These are phyloP conservation scores for Ophion ventricosus DNA, from an alignment of 2,888 invertebrate species.

Conservation along the genomic window DNA sequence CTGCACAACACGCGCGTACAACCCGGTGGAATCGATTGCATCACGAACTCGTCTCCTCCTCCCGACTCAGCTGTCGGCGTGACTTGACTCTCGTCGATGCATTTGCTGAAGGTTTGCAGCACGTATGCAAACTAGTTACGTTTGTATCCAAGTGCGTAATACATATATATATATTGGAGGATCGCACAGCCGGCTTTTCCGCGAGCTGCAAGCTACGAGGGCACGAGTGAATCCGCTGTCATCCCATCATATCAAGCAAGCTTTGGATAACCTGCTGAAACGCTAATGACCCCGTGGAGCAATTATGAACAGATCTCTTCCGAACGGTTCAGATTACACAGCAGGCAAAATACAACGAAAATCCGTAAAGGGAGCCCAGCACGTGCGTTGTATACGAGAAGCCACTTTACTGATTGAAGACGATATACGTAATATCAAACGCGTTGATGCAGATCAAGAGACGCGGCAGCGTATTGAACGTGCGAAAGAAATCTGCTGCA, in stretches of 20 bases:
- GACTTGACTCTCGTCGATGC: slow-evolving; percentile 52
- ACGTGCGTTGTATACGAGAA: slow-evolving; percentile 3
- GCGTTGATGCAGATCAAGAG: no score
- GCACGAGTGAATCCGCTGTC: slow-evolving; percentile 48
- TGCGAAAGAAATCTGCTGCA: no score
- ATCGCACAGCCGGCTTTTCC: slow-evolving; percentile 36
- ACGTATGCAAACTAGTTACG: slow-evolving; percentile 59
- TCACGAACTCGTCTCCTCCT: slow-evolving; percentile 18
- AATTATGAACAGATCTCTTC: slow-evolving; percentile 45
- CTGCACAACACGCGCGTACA: slow-evolving; percentile 9
- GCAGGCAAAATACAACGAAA: slow-evolving; percentile 37
- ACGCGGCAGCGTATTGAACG: no score
- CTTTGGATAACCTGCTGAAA: slow-evolving; percentile 50
- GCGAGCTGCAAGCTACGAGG: slow-evolving; percentile 28
- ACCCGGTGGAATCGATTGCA: slow-evolving; percentile 49
- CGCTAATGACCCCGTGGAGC: slow-evolving; percentile 44
- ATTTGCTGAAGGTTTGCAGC: slow-evolving; percentile 51
- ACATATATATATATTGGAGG: slow-evolving; percentile 11
- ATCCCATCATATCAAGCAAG: slow-evolving; percentile 49
- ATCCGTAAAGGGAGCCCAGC: slow-evolving; percentile 23
- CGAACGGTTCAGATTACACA: slow-evolving; percentile 52
- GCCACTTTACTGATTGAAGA: slow-evolving; percentile 8
- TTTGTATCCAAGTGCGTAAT: slow-evolving; percentile 23
- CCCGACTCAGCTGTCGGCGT: slow-evolving; percentile 41
- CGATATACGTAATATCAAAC: background rate